These are phyloP conservation scores for Diachasmimorpha longicaudata DNA, from an alignment of 1,140 invertebrate genomes.

Conservation along the genomic window DNA sequence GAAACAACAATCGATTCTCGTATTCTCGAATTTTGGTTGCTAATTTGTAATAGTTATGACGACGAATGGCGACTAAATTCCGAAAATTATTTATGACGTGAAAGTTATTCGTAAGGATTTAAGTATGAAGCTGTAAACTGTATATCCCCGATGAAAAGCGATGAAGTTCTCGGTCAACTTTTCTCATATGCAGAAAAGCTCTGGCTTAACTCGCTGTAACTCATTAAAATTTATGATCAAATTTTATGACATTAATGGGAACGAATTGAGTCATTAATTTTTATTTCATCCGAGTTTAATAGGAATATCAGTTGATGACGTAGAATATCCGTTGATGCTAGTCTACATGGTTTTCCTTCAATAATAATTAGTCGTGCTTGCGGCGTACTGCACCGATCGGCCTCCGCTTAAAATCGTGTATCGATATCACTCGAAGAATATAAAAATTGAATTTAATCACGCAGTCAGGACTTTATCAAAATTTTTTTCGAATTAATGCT, in stretches of 20 bases:
- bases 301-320: background rate
- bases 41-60: no score
- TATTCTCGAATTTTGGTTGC: no score
- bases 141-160: background rate
- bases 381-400: background rate
- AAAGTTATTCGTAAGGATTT: no score
- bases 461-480: no score
- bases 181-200: background rate
- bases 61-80: no score
- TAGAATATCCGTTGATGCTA: background rate
- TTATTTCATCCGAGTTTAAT: background rate
- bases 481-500: background rate
- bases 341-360: no score
- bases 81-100: no score
- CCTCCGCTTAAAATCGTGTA: no score
- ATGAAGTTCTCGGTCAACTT: background rate
- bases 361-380: background rate
- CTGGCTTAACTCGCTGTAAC: background rate
- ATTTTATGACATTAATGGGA: background rate
- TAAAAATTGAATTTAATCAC: no score
- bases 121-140: no score
- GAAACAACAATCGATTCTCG: no score
- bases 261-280: background rate
- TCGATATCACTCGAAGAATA: no score
- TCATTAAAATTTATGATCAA: background rate